Evolutionary conservation across 23 tunicate species (phyloP), one percentile per base, ranked within the genome.

Genomic region (Styela plicata): DNA sequence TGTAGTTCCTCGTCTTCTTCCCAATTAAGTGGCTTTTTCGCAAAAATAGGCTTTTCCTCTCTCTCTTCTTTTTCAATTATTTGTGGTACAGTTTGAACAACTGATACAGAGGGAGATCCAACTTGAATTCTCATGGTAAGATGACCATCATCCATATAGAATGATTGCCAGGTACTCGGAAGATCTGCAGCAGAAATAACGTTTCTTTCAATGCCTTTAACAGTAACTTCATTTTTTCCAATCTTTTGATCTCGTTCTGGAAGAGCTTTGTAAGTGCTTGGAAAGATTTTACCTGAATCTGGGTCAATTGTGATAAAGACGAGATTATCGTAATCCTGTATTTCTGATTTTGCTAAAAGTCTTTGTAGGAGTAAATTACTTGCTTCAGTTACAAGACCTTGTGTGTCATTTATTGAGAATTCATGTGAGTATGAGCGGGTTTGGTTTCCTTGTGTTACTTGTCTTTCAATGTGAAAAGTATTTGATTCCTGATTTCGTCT

Each of bases 81-180:
- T 33, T 88, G 89, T 22, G 98, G 98, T 3, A 88, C 87, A 63
- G 74, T 85, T 62, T 88, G 84, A 1, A 93, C 79, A 16, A 66
- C 37, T 0, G 63, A 83, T 27, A 88, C 64, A 26, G 76, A 81
- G 19, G 98, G 89, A 3, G 93, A 84, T 2, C 98, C 98, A 1
- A 88, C 82, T 63, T 93, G 98, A 20, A 93, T 69, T 63, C 90
- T 52, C 89, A 88, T 88, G 3, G 98, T 84, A 31, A 93, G 64
- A 80, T 93, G 98, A 21, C 93, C 98, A 64, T 93, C 98, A 18
- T 82, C 87, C 85, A 93, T 78, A 61, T 88, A 93, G 52, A 67
- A 93, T 7, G 89, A 69, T 52, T 77, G 98, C 98, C 98, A 93
- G 10, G 90, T 88, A 33, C 79, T 64, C 5, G 98, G 93, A 10